Conservation (phyloP, 1,140 invertebrate species). For the Steinernema feltiae region DNA sequence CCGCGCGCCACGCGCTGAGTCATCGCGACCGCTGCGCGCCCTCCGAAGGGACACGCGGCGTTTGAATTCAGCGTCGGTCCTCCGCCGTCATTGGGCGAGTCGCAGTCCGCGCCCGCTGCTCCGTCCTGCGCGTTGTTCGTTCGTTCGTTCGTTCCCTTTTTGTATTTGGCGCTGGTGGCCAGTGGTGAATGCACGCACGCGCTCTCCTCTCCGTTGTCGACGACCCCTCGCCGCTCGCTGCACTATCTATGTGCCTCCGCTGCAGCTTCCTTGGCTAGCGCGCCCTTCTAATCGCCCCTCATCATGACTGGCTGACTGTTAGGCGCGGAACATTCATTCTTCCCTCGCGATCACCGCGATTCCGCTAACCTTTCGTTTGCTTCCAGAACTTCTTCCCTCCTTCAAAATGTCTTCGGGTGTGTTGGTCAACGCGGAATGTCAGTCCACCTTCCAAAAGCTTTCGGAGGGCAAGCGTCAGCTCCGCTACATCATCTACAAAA, state of each 20-base stretch:
- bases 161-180: background rate
- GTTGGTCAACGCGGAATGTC: constrained; percentile 36
- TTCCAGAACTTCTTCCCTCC: background rate
- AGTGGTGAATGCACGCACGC: background rate
- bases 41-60: background rate
- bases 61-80: background rate
- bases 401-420: constrained; percentile 28
- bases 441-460: constrained; percentile 37
- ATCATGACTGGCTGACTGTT: no score
- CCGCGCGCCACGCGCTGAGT: no score
- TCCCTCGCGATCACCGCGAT: background rate
- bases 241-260: background rate
- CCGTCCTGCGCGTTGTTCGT: background rate
- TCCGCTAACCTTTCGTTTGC: background rate
- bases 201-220: background rate
- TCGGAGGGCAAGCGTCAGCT: constrained; percentile 39
- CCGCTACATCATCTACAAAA: constrained; percentile 45
- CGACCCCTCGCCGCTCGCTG: background rate
- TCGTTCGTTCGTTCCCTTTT: background rate
- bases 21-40: background rate
- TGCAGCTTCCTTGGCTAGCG: background rate
- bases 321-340: no score
- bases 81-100: background rate
- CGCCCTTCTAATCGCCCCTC: no score
- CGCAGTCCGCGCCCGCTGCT: background rate